Base-by-base conservation (phyloP, 2,888 invertebrate genomes). In the Blastobasis adustella region DNA sequence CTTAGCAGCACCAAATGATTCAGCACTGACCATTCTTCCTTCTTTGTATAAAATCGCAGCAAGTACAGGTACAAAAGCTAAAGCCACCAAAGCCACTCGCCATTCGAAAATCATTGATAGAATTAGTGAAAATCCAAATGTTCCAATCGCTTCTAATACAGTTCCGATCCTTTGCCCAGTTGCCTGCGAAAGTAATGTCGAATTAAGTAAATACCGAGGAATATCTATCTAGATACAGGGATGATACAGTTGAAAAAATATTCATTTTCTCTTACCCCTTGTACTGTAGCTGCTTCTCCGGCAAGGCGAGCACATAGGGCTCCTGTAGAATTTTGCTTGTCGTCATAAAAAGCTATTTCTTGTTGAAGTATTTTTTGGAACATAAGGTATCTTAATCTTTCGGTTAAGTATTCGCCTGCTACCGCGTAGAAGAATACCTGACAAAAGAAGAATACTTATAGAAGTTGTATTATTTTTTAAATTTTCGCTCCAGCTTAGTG, bases 91-190 rank as follows among this genome's bases (percentile, higher is more conserved):
- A 0, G 95, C 95, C 39, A 96, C 84, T 62, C 92, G 90, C 93
- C 94, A 94, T 74, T 94, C 92, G 71, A 92, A 95, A 65, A 90
- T 91, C 76, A 95, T 83, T 0, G 94, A 90, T 0, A 95, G 73
- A 0, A 87, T 89, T 37, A 95, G 76, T 4, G 93, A 91, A 10
- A 95, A 79, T 0, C 87, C 67, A 10, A 95, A 83, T 0, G 95
- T 94, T 1, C 94, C 91, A 5, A 93, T 59, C 0, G 94, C 92
- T 76, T 94, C 94, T 0, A 95, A 76, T 43, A 95, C 91, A 23
- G 93, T 93, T 6, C 95, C 95, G 51, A 95, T 91, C 55, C 95
- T 90, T 80, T 94, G 94, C 10, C 95, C 95, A 4, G 95, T 94
- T 4, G 94, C 94, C 94, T 94, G 67, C 40, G 50, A 37, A 45